A percentile compares a stretch with the other conserved stretches of the same genome.
Evolutionary conservation across 2,797 vertebrate species (phyloP).

Genomic region (Chiroxiphia lanceolata): DNA sequence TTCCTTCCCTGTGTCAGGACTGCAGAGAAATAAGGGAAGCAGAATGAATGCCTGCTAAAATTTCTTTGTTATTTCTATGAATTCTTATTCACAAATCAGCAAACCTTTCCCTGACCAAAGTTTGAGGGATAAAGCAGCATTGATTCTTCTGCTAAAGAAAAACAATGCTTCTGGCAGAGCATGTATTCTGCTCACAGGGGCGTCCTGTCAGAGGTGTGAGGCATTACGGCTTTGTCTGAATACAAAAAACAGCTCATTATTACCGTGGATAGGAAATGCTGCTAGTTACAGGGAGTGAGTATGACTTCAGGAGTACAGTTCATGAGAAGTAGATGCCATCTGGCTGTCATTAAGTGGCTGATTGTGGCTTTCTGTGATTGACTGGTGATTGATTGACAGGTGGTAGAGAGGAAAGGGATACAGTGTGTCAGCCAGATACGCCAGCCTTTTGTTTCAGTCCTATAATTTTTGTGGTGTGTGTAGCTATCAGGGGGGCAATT

Average conservation of each 20-base stretch:
- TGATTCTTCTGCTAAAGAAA: neutral
- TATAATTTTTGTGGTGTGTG: slow-evolving; percentile 29
- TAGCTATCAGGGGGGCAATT: slow-evolving; percentile 21
- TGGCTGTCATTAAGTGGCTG: slow-evolving; percentile 68
- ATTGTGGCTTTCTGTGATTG: slow-evolving; percentile 62
- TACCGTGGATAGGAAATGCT: slow-evolving; percentile 8
- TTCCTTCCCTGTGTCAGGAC: slow-evolving; percentile 12
- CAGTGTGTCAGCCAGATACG: neutral
- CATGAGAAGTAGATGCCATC: slow-evolving; percentile 66
- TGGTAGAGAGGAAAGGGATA: slow-evolving; percentile 19
- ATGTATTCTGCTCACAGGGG: slow-evolving; percentile 18
- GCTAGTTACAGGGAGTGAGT: slow-evolving; percentile 37
- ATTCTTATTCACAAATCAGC: slow-evolving; percentile 4
- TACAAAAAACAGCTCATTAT: slow-evolving; percentile 66
- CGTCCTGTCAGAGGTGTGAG: slow-evolving; percentile 36
- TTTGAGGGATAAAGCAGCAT: neutral
- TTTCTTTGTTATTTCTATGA: neutral
- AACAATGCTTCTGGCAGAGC: neutral
- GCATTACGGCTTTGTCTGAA: slow-evolving; percentile 40
- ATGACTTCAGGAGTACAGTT: slow-evolving; percentile 67
- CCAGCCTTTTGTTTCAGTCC: slow-evolving; percentile 27
- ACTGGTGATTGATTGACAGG: slow-evolving; percentile 74
- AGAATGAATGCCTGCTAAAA: neutral
- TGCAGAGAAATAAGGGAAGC: neutral
- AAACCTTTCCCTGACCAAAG: neutral